Evolutionary conservation across 2,113 vertebrate species (phyloP).

Genomic region (Leucoraja erinaceus): DNA sequence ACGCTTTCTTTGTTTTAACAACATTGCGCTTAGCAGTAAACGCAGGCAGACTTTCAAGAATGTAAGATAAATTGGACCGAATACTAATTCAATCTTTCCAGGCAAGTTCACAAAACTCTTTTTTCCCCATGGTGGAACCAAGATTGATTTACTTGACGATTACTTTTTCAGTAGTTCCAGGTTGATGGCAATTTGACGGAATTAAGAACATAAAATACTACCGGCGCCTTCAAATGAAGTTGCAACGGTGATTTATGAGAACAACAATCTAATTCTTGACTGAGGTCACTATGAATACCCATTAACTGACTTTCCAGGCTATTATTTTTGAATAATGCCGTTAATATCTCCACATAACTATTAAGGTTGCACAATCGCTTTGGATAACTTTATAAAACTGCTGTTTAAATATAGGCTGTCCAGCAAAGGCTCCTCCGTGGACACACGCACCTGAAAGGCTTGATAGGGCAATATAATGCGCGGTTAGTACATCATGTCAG

Average conservation of each 20-base stretch:
- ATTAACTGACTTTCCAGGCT: neutral
- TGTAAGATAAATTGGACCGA: neutral
- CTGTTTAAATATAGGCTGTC: neutral
- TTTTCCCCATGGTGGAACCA: neutral
- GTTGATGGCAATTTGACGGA: conserved; percentile 27
- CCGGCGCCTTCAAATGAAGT: conserved; percentile 20
- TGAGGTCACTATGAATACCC: conserved; percentile 12
- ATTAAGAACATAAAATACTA: conserved; percentile 22
- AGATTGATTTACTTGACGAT: conserved; percentile 31
- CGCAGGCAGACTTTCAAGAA: neutral
- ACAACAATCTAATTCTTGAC: conserved; percentile 28
- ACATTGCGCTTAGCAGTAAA: neutral
- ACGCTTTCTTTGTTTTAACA: neutral
- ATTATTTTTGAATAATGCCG: conserved; percentile 31
- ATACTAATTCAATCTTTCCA: neutral
- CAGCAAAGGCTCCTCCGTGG: neutral
- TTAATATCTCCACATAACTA: neutral
- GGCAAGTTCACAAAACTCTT: neutral
- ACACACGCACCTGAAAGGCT: neutral
- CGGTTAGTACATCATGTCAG: neutral
- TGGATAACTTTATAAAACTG: neutral
- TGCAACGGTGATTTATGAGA: conserved; percentile 23
- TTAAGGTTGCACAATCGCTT: neutral
- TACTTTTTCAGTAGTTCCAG: conserved; percentile 2
- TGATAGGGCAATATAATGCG: neutral